phyloP scores from a whole-genome alignment of 2,888 invertebrate species.

The Xanthostigma xanthostigma region DNA sequence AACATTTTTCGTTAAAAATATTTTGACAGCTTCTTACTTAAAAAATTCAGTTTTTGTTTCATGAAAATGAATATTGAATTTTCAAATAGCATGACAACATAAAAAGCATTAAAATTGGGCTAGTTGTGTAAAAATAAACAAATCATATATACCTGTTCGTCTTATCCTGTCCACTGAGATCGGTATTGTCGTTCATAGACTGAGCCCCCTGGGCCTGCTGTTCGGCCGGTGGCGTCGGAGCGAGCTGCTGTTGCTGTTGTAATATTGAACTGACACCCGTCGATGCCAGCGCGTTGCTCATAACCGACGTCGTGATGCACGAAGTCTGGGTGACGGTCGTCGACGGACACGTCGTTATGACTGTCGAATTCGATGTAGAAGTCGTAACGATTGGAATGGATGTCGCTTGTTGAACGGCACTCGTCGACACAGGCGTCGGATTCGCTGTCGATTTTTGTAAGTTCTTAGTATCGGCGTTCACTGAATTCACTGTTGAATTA shows the following conservation, averaged over 20 bases:
- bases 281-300: background rate
- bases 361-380: constrained; percentile 5
- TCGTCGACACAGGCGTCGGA: constrained; percentile 12
- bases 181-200: no score
- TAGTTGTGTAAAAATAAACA: no score
- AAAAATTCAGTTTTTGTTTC: no score
- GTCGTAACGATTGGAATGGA: constrained; percentile 15
- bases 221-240: background rate
- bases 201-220: no score
- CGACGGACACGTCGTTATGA: background rate
- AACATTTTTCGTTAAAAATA: no score
- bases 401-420: constrained; percentile 20
- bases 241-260: constrained; percentile 12
- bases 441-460: background rate
- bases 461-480: constrained; percentile 5
- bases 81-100: no score
- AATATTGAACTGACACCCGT: constrained; percentile 12
- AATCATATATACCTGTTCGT: no score
- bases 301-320: constrained; percentile 11
- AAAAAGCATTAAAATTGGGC: no score
- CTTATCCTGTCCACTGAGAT: no score
- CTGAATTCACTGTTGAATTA: constrained; percentile 13
- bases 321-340: constrained; percentile 5
- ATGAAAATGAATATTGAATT: no score
- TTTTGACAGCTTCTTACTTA: no score